Evolutionary conservation across 2,888 invertebrate genomes (phyloP).

Genomic region (Antitype chi): DNA sequence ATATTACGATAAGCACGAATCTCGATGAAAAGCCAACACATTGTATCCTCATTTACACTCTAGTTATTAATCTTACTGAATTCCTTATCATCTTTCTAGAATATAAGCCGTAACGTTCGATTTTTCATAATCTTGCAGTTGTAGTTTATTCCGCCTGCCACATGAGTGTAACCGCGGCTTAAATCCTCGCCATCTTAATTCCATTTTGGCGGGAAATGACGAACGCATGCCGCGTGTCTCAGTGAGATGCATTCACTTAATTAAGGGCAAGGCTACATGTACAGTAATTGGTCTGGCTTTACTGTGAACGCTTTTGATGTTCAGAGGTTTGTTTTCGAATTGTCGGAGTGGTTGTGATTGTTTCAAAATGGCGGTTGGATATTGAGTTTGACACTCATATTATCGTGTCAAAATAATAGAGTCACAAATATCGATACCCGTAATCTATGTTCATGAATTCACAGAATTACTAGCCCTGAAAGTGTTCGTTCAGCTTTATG

Average conservation of each 20-base stretch:
- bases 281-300: conserved; percentile 38
- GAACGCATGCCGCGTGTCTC: conserved; percentile 42
- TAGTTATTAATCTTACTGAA: neutral
- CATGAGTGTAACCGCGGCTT: neutral
- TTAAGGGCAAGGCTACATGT: conserved; percentile 31
- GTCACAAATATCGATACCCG: neutral
- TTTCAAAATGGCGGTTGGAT: neutral
- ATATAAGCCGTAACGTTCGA: neutral
- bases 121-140: neutral
- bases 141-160: neutral
- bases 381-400: neutral
- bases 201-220: conserved; percentile 50
- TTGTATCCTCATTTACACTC: no score
- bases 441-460: neutral
- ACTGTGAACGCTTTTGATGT: conserved; percentile 8
- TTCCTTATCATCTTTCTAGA: neutral
- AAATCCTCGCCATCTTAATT: conserved; percentile 45
- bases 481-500: neutral
- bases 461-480: neutral
- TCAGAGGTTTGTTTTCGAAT: neutral
- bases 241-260: conserved; percentile 48
- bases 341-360: neutral
- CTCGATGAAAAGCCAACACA: neutral
- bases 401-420: neutral
- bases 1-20: neutral